Base-by-base conservation (phyloP, 2,888 invertebrate species). In the Microchrysa polita region DNA sequence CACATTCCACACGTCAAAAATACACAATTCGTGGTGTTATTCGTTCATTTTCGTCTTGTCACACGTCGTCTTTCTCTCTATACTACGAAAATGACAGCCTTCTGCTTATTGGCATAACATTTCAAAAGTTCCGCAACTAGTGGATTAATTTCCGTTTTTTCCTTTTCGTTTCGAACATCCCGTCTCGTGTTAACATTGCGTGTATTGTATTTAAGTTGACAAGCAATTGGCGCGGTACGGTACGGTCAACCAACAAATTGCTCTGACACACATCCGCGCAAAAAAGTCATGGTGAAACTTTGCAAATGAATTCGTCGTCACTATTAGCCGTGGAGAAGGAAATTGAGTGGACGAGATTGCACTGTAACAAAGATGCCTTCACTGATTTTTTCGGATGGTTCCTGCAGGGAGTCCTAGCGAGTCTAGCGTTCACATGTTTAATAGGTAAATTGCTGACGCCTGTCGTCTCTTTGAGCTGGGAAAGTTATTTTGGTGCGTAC, bases 301-400 rank as follows among this genome's bases (percentile, higher is more conserved):
- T 72, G 72, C 72, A 59, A 72, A 72, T 72, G 72, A 72, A 72
- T 72, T 72, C 72, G 57, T 71, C 71, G 23, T 57, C 57, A 57
- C 57, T 69, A 16, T 40, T 57, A 42, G 18, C 34, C 18, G 42
- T 27, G 22, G 34, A 20, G 12, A 57, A 55, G 16, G 69, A 69
- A 55, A 77, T 76, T 67, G 77, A 85, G 75, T 87, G 85, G 83
- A 84, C 86, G 27, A 85, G 85, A 80, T 85, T 87, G 42, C 90
- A 90, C 81, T 91, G 91, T 84, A 87, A 88, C 61, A 91, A 91
- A 82, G 89, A 91, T 87, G 91, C 91, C 16, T 86, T 92, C 55
- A 92, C 91, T 12, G 90, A 91, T 82, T 88, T 88, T 76, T 91
- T 91, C 83, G 91, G 92, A 75, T 92, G 91, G 92, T 90, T 91